phyloP scores from a whole-genome alignment of 1,140 invertebrate genomes.

The Drosophila ohnishii region DNA sequence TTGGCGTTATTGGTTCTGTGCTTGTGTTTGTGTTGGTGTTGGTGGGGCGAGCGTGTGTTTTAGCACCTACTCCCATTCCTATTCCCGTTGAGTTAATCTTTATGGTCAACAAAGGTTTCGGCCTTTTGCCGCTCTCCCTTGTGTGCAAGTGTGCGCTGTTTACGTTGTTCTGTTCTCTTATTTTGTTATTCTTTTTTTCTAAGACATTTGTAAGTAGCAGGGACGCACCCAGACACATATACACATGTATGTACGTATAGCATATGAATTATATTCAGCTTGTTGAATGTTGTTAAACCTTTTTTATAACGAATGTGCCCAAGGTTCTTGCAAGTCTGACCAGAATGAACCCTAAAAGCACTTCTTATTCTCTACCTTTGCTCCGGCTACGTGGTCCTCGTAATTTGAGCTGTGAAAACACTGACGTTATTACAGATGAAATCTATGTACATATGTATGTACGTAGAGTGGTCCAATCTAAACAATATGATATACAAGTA shows the following conservation, averaged over 20 bases:
- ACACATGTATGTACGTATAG: not conserved
- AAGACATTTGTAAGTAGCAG: not conserved
- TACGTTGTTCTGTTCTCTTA: not conserved
- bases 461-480: not conserved
- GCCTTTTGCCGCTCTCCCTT: not conserved
- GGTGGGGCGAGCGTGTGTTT: conserved; percentile 40
- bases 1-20: conserved; percentile 27
- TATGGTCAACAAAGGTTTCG: conserved; percentile 71
- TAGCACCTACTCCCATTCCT: conserved; percentile 69
- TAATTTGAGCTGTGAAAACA: not conserved
- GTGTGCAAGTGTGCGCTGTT: conserved; percentile 9
- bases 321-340: not conserved
- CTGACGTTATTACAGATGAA: not conserved
- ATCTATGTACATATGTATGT: too few species aligned
- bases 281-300: conserved; percentile 1
- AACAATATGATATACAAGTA: too few species aligned
- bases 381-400: not conserved
- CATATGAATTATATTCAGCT: not conserved
- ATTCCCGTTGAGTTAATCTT: conserved; percentile 58
- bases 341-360: not conserved
- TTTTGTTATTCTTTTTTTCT: conserved; percentile 8
- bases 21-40: conserved; percentile 19
- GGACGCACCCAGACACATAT: not conserved
- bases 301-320: not conserved
- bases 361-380: not conserved